Evolutionary conservation across 2,888 invertebrate species (phyloP), one percentile per base, ranked within the genome.

Genomic region (Biston betularia): DNA sequence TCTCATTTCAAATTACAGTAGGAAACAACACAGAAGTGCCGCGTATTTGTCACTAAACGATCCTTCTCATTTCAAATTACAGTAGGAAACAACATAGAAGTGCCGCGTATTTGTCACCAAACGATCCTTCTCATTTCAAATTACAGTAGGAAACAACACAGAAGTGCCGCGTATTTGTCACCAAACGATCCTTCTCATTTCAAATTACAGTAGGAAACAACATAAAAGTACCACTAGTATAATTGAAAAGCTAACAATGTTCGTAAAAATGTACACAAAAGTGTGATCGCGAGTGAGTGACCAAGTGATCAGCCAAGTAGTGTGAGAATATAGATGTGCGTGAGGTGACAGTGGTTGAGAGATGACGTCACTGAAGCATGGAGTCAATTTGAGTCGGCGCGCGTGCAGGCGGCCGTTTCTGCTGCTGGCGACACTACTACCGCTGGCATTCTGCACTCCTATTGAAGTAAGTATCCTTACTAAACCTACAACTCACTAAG

Each of bases 311-410:
- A 14, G 42, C 40, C 14, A 49, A 48, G 38, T 40, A 35, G 57
- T 57, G 57, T 57, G 1, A 70, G 71, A 77, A 73, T 67, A 75
- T 81, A 75, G 75, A 83, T 86, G 87, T 78, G 77, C 63, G 73
- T 55, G 78, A 79, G 84, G 85, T 86, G 84, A 86, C 78, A 77
- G 69, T 72, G 75, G 35, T 72, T 75, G 69, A 64, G 73, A 81
- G 79, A 95, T 94, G 95, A 94, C 95, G 84, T 93, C 95, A 69
- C 86, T 96, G 82, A 93, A 94, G 88, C 96, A 96, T 88, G 95
- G 96, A 82, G 96, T 96, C 81, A 96, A 96, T 87, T 88, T 96
- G 80, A 96, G 96, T 77, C 90, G 96, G 76, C 94, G 96, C 75
- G 96, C 96, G 70, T 96, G 96, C 93, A 95, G 96, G 95, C 88